phyloP scores from a whole-genome alignment of 2,113 vertebrate genomes.

The Coryphaenoides rupestris region DNA sequence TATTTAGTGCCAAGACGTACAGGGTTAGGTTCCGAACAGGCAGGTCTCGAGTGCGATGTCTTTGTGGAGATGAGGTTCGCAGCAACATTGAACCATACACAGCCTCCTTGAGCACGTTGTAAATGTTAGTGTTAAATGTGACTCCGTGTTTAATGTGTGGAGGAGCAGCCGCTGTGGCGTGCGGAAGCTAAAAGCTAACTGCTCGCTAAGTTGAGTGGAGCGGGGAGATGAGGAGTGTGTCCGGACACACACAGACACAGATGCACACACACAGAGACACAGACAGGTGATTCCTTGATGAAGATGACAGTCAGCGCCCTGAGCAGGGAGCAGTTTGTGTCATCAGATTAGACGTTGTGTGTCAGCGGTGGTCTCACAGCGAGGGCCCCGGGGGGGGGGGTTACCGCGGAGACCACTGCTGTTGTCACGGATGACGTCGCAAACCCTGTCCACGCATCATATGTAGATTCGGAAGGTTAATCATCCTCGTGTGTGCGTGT shows the following conservation, averaged over 20 bases:
- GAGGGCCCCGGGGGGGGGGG: too few relatives aligned
- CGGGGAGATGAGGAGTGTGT: neutral
- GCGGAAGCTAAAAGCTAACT: neutral
- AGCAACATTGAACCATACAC: too few relatives aligned
- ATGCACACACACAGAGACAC: too few relatives aligned
- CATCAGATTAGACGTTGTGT: constrained; percentile 19
- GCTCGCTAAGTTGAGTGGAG: neutral
- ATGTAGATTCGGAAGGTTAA: constrained; percentile 36
- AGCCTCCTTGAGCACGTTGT: too few relatives aligned
- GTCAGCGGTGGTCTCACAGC: constrained; percentile 21
- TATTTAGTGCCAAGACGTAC: too few relatives aligned
- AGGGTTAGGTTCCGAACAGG: too few relatives aligned
- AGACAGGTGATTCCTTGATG: neutral
- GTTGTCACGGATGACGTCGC: constrained; percentile 41
- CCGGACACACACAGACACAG: neutral
- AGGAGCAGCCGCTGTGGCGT: too few relatives aligned
- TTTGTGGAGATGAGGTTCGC: too few relatives aligned
- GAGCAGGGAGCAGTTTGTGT: constrained; percentile 14
- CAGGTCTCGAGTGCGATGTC: too few relatives aligned
- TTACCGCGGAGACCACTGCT: constrained; percentile 24
- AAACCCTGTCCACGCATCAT: constrained; percentile 17
- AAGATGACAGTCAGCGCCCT: constrained; percentile 12
- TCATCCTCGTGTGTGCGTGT: constrained; percentile 28
- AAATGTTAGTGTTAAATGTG: too few relatives aligned
- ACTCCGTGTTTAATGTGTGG: too few relatives aligned